Evolutionary conservation across 2,888 invertebrate species (phyloP), one percentile per base, ranked within the genome.

Genomic region (Cabera pusaria): DNA sequence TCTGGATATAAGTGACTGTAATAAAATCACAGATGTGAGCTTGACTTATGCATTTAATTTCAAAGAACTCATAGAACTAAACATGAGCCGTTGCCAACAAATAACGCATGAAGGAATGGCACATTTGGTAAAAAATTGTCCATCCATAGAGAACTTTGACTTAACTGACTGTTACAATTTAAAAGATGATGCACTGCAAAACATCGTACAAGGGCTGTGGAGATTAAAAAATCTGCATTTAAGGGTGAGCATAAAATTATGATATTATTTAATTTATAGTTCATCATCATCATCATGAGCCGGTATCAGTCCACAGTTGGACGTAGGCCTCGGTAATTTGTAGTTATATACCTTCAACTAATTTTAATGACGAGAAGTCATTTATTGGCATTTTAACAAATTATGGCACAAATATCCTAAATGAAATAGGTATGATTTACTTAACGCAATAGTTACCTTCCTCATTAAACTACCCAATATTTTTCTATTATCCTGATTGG

Each of bases 21-120:
- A 92, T 50, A 91, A 91, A 69, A 92, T 95, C 32, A 93, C 94
- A 7, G 94, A 95, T 72, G 91, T 93, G 0, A 93, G 94, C 45
- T 65, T 95, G 5, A 92, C 90, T 44, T 92, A 93, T 56, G 92
- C 93, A 19, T 90, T 95, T 45, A 90, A 90, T 43, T 94, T 94
- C 59, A 84, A 89, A 28, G 94, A 94, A 69, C 78, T 95, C 3
- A 75, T 77, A 16, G 79, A 84, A 41, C 78, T 95, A 10, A 90
- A 92, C 60, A 75, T 95, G 27, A 93, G 93, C 42, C 90, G 92
- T 65, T 93, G 94, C 57, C 93, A 93, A 59, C 93, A 93, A 72
- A 90, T 95, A 39, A 92, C 93, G 1, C 86, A 92, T 46, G 77
- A 88, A 43, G 94, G 94, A 19, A 88, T 95, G 49, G 88, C 90